phyloP scores from a whole-genome alignment of 2,888 invertebrate genomes.

The Cactoblastis cactorum region DNA sequence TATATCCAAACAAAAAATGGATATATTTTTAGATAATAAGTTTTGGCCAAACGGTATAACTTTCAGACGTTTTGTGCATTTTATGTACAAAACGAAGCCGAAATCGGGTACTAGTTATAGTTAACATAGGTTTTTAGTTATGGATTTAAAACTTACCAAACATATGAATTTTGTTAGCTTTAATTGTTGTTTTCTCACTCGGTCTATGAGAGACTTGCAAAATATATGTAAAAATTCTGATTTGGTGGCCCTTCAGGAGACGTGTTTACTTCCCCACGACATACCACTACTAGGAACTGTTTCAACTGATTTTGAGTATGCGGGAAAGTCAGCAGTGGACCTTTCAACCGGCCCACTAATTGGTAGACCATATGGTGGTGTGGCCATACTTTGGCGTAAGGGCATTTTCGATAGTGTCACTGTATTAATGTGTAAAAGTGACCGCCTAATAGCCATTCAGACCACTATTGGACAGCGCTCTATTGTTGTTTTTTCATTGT shows the following conservation, averaged over 20 bases:
- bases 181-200: background rate
- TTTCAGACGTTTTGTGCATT: background rate
- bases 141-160: background rate
- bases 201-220: background rate
- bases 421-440: background rate
- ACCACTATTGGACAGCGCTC: background rate
- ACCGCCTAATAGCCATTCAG: background rate
- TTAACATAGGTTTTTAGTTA: background rate
- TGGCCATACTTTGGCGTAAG: background rate
- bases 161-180: background rate
- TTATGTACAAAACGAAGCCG: background rate
- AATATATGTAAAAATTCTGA: background rate
- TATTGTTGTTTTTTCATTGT: background rate
- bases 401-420: background rate
- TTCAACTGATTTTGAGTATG: background rate
- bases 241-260: conserved; percentile 1
- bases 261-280: background rate
- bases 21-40: conserved; percentile 14
- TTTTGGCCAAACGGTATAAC: conserved; percentile 7
- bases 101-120: background rate
- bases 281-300: background rate
- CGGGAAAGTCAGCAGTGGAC: background rate
- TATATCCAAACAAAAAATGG: conserved; percentile 16
- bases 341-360: background rate
- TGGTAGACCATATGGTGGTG: conserved; percentile 1